Base-by-base conservation (phyloP, 2,113 vertebrate genomes). In the Physeter macrocephalus region DNA sequence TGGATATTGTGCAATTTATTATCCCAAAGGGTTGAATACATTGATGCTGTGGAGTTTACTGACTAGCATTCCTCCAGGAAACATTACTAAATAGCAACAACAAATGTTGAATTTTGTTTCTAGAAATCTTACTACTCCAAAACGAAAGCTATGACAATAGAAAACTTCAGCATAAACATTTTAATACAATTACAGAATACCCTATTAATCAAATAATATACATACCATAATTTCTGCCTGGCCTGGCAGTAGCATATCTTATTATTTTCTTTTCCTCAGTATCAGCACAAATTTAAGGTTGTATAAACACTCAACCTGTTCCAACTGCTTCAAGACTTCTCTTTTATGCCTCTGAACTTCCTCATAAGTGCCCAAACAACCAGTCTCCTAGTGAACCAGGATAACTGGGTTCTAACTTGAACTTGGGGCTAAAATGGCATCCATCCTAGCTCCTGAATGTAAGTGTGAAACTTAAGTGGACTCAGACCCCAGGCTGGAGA, bases 381-480 rank as follows among this genome's bases (percentile, higher is more conserved):
- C 39, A 61, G 27, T 88, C 59, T 93, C 18, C 43, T 81, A 36
- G 41, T 87, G 41, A 94, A 89, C 29, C 41, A 36, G 49, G 64
- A 97, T 86, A 41, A 78, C 21, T 54, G 11, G 69, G 66, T 95
- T 97, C 29, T 87, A 82, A 92, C 46, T 89, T 94, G 67, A 93
- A 17, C 10, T 93, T 92, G 52, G 36, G 29, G 17, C 21, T 71
- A 61, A 95, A 89, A 87, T 86, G 31, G 7, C 57, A 83, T 92
- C 57, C 93, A 59, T 95, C 54, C 66, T 85, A 62, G 49, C 25
- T 93, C n/a, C 17, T 94, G 62, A 90, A 66, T 92, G 6, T 54
- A 74, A 36, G 7, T 71, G 77, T 80, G 83, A 97, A 92, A 82
- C 31, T 52, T 46, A 71, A 39, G n/a, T 91, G 4, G 88, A 88